A percentile compares a stretch with the other conserved stretches of the same genome.
Conservation (phyloP, 2,888 invertebrate species). For the Adela reaumurella region DNA sequence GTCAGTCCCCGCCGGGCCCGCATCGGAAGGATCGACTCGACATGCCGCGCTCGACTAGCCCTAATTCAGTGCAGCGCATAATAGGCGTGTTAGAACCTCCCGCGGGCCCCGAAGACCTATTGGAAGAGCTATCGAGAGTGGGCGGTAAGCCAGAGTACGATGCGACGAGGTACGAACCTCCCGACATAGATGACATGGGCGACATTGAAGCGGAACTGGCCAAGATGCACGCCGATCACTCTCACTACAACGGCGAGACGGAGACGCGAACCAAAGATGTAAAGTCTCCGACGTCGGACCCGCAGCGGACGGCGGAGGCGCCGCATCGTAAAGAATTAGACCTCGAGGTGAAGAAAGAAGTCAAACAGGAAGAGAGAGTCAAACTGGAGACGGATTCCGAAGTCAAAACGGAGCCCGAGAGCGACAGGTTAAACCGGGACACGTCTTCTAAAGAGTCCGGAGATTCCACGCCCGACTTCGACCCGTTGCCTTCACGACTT, state of each 20-base stretch:
- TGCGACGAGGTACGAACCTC: conserved; percentile 20
- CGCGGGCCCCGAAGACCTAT: conserved; percentile 29
- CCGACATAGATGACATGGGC: conserved; percentile 53
- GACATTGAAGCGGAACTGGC: conserved; percentile 69
- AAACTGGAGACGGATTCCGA: conserved; percentile 9
- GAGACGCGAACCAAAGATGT: too few relatives aligned
- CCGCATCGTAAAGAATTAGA: conserved; percentile 7
- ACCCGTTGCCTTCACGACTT: conserved; percentile 67
- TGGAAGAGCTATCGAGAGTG: conserved; percentile 26
- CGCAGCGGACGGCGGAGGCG: too few relatives aligned
- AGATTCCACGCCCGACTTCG: conserved; percentile 32
- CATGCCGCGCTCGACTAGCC: conserved; percentile 40
- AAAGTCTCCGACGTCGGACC: not conserved
- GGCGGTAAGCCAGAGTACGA: conserved; percentile 27
- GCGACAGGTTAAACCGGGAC: not conserved
- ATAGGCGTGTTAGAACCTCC: conserved; percentile 34
- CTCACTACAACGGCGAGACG: conserved; percentile 26
- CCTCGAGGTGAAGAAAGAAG: conserved; percentile 12
- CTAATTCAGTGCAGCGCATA: conserved; percentile 45
- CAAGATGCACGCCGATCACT: conserved; percentile 58
- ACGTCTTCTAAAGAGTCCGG: conserved; percentile 16
- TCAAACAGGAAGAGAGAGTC: conserved; percentile 15
- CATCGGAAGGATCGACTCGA: conserved; percentile 40
- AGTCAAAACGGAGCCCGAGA: conserved; percentile 1
- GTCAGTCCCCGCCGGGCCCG: conserved; percentile 62